Base-by-base conservation (phyloP, 2,113 vertebrate genomes). In the Amphilophus citrinellus region DNA sequence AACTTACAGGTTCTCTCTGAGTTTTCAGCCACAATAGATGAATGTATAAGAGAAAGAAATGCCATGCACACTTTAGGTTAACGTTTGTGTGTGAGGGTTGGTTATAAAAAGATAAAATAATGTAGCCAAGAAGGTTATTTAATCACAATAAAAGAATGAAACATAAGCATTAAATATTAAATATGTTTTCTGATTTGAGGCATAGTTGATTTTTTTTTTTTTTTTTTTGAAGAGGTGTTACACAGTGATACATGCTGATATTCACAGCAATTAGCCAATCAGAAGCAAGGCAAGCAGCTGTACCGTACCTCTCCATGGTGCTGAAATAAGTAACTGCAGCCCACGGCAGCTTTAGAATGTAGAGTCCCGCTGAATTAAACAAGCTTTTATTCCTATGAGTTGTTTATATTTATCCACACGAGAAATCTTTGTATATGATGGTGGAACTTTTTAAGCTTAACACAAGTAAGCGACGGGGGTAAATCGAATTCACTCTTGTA, bases 291-390 rank as follows among this genome's bases (percentile, higher is more conserved):
- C 9, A 22, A 13, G 5, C 20, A 1, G 22, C 39, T 35, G 10
- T 3, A 39, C 60, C 65, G 75, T 39, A 59, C 3, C 61, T 80
- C n/a, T 87, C 59, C 53, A 1, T 77, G 66, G 32, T 82, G 56
- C 77, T 81, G 61, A 86, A 79, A 71, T 53, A 56, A 73, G 47
- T 32, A 32, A 32, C 17, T 32, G 10, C 27, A 56, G 68, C 68
- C 27, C 10, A 35, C 32, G 6, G 27, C 42, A 50, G 53, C 47
- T 32, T 35, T 56, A 4, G 18, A 56, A 3, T n/a, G 17, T 20
- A 73, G 17, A 27, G 24, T 53, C 11, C 44, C 32, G 10, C 10
- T 47, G 53, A 73, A 73, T n/a, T 53, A 53, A 53, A 27, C 6
- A 73, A 73, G 27, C 2, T 27, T 73, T 71, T 53, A 32, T 61